Evolutionary conservation across 2,797 vertebrate genomes (phyloP).

Genomic region (Saxicola maurus): DNA sequence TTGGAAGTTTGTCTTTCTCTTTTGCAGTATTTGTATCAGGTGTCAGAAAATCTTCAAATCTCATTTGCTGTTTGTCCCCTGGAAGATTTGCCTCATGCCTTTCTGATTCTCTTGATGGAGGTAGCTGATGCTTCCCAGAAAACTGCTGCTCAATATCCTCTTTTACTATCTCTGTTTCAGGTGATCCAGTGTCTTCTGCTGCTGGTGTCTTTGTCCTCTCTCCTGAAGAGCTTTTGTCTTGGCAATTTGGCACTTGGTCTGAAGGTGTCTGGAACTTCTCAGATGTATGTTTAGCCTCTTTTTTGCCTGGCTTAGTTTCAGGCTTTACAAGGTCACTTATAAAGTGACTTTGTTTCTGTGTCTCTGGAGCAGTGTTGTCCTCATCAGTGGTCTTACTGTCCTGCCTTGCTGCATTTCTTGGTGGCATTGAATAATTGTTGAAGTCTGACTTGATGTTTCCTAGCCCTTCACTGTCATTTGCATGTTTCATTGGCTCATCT

Average conservation of each 20-base stretch:
- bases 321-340: not conserved
- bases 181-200: not conserved
- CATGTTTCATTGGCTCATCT: not conserved
- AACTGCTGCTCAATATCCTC: not conserved
- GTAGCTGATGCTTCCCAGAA: not conserved
- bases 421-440: not conserved
- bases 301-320: not conserved
- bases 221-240: not conserved
- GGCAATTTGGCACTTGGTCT: not conserved
- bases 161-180: not conserved
- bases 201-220: not conserved
- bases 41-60: rapidly evolving
- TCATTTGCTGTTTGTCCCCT: not conserved
- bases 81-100: not conserved
- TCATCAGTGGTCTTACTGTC: not conserved
- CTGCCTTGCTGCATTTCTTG: not conserved
- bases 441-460: not conserved
- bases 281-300: not conserved
- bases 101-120: not conserved
- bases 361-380: not conserved
- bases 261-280: not conserved
- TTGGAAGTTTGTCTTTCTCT: not conserved
- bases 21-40: not conserved
- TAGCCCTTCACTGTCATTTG: not conserved
- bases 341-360: not conserved